Evolutionary conservation across 2,888 invertebrate genomes (phyloP).

Genomic region (Sepiola atlantica): DNA sequence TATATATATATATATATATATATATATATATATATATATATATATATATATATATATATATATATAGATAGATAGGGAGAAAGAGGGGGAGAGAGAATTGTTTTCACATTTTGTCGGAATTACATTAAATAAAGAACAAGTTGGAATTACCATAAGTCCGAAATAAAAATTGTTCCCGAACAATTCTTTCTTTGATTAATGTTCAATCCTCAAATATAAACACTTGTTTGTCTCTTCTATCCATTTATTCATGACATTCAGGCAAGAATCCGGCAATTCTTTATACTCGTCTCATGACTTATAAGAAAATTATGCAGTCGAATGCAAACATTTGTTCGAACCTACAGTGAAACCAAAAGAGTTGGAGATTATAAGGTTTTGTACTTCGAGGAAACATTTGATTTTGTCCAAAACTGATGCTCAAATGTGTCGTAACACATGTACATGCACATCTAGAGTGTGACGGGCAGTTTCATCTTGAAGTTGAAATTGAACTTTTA

Average conservation of each 20-base stretch:
- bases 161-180: neutral
- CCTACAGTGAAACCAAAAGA: neutral
- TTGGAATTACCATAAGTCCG: neutral
- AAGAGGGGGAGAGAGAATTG: neutral
- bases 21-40: neutral
- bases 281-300: neutral
- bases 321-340: neutral
- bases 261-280: neutral
- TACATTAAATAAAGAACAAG: neutral
- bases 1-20: neutral
- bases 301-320: neutral
- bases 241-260: neutral
- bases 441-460: neutral
- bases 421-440: neutral
- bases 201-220: slow-evolving; percentile 2
- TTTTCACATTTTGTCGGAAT: neutral
- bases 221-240: neutral
- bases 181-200: neutral
- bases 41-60: neutral
- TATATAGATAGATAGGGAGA: neutral
- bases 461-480: neutral
- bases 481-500: neutral
- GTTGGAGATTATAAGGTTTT: neutral
- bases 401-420: no score
- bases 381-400: neutral